Percentiles rank a stretch among this genome's conserved stretches.
phyloP scores from a whole-genome alignment of 2,797 vertebrate genomes.

The Fratercula arctica region DNA sequence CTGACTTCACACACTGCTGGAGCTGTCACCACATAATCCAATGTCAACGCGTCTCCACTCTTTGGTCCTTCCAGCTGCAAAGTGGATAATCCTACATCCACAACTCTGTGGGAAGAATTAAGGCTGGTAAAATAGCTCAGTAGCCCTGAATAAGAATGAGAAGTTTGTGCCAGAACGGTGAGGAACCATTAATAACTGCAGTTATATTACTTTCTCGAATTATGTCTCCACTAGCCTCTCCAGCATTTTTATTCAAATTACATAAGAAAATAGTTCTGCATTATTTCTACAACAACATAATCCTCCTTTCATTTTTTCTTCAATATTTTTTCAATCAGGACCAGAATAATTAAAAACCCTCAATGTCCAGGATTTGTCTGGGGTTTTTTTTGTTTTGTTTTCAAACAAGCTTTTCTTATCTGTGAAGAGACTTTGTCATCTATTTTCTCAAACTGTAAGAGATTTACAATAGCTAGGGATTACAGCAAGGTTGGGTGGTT shows the following conservation, averaged over 20 bases:
- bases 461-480: background rate
- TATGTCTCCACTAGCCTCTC: background rate
- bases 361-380: background rate
- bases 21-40: background rate
- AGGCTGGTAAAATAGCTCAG: background rate
- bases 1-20: background rate
- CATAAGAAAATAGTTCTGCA: background rate
- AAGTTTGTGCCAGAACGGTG: background rate
- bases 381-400: background rate
- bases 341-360: background rate
- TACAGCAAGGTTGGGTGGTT: background rate
- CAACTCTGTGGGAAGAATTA: background rate
- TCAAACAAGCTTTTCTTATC: slow-evolving; percentile 32
- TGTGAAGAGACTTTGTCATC: background rate
- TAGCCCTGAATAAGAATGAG: background rate
- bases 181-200: background rate
- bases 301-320: background rate
- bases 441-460: slow-evolving; percentile 12
- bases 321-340: background rate
- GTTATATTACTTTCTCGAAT: background rate
- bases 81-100: background rate
- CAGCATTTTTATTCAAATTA: background rate
- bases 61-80: background rate
- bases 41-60: rapidly evolving
- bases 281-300: background rate